phyloP scores from a whole-genome alignment of 2,113 vertebrate species.

The Microtus ochrogaster region DNA sequence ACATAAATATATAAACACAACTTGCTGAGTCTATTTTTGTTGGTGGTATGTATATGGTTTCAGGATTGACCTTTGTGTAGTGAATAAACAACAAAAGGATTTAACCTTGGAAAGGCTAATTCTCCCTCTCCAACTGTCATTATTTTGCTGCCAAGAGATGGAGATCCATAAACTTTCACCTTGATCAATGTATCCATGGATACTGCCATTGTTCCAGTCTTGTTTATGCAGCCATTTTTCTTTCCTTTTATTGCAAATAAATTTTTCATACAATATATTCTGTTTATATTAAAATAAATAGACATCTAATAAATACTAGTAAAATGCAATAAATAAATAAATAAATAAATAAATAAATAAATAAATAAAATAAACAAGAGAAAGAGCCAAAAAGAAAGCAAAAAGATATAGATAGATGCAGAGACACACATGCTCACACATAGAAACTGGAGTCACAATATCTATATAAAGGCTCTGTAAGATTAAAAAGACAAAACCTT shows the following conservation, averaged over 20 bases:
- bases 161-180: no score
- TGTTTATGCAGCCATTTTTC: no score
- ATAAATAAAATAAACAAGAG: no score
- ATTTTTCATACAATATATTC: no score
- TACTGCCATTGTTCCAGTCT: not conserved
- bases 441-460: not conserved
- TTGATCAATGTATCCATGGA: not conserved
- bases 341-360: no score
- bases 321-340: no score
- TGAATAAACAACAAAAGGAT: not conserved
- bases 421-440: not conserved
- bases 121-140: not conserved
- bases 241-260: no score
- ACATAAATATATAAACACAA: not conserved
- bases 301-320: no score
- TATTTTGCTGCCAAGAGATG: not conserved
- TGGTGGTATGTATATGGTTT: not conserved
- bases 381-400: not conserved
- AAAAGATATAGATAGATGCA: no score
- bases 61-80: not conserved
- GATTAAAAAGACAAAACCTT: not conserved
- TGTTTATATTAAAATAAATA: no score
- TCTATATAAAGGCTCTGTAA: not conserved
- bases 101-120: not conserved
- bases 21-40: not conserved